Conservation (phyloP, 2,797 vertebrate genomes). For the Chelon labrosus region DNA sequence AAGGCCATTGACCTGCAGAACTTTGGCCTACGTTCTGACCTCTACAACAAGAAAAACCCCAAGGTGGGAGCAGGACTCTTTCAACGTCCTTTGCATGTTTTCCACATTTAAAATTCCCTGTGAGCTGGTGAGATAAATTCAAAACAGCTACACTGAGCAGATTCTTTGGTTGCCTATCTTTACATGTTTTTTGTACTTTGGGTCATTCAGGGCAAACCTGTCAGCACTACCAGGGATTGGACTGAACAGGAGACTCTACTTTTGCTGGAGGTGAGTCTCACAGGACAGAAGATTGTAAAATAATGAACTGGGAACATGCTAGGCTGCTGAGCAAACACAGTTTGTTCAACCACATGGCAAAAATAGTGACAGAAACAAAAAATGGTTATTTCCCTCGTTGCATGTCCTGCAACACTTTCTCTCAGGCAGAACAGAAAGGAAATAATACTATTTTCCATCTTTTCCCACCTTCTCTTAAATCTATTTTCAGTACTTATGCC, state of each 20-base stretch:
- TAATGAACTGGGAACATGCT: not conserved
- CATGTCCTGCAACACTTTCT: not conserved
- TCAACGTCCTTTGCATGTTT: not conserved
- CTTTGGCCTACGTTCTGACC: slow-evolving; percentile 94
- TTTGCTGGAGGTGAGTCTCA: slow-evolving; percentile 90
- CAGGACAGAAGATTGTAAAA: not conserved
- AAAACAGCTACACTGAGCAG: not conserved
- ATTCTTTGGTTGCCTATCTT: not conserved
- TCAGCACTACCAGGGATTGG: slow-evolving; percentile 93
- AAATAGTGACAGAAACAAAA: not conserved
- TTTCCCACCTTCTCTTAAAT: not conserved
- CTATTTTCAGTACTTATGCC: not conserved
- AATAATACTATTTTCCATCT: too few relatives aligned
- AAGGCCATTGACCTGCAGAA: slow-evolving; percentile 95
- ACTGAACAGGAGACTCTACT: slow-evolving; percentile 97
- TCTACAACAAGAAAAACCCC: slow-evolving; percentile 95
- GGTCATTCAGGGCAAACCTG: slow-evolving; percentile 87
- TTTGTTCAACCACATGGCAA: too few relatives aligned
- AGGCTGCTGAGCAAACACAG: not conserved
- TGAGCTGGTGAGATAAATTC: not conserved
- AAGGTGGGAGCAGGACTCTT: slow-evolving; percentile 76
- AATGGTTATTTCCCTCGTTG: not conserved
- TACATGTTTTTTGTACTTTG: slow-evolving; percentile 4
- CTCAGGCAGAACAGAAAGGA: too few relatives aligned
- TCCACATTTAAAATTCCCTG: not conserved